These are phyloP conservation scores for Achatina immaculata DNA, from an alignment of 1,140 invertebrate genomes.

Conservation along the genomic window DNA sequence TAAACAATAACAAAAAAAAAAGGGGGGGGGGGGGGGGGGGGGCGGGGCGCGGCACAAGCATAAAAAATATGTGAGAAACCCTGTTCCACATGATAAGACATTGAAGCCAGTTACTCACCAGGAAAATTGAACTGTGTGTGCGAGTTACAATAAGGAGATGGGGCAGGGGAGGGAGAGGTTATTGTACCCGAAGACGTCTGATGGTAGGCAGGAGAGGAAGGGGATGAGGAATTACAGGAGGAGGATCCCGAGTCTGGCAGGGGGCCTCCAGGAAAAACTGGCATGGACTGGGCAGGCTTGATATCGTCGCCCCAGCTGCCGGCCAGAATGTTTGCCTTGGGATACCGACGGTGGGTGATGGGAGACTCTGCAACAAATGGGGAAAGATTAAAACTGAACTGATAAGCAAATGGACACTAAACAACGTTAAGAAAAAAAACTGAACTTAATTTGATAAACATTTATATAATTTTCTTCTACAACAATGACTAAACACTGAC, in stretches of 20 bases:
- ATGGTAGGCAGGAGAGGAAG: conserved; percentile 86
- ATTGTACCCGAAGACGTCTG: conserved; percentile 51
- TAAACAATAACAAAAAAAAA: too few species aligned
- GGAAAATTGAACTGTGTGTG: conserved; percentile 85
- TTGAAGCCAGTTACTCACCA: too few species aligned
- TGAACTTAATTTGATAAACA: too few species aligned
- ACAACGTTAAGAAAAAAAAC: too few species aligned
- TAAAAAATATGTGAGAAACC: too few species aligned
- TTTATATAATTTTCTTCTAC: too few species aligned
- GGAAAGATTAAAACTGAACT: too few species aligned
- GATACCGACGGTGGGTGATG: conserved; percentile 42
- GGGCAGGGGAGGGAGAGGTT: conserved; percentile 60
- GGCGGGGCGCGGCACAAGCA: too few species aligned
- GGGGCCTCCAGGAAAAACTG: conserved; percentile 56
- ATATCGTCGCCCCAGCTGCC: conserved; percentile 32
- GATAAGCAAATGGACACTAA: too few species aligned
- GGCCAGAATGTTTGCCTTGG: conserved; percentile 43
- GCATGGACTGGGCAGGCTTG: conserved; percentile 51
- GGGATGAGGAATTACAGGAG: conserved; percentile 95
- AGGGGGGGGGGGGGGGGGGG: too few species aligned
- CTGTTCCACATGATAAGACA: too few species aligned
- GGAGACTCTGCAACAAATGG: conserved; percentile 60
- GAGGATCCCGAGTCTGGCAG: conserved; percentile 90
- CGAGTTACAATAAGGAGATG: conserved; percentile 70
- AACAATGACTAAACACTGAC: too few species aligned